These are phyloP conservation scores for Leptonema lineaticorne DNA, from an alignment of 1,140 invertebrate genomes.

Conservation along the genomic window DNA sequence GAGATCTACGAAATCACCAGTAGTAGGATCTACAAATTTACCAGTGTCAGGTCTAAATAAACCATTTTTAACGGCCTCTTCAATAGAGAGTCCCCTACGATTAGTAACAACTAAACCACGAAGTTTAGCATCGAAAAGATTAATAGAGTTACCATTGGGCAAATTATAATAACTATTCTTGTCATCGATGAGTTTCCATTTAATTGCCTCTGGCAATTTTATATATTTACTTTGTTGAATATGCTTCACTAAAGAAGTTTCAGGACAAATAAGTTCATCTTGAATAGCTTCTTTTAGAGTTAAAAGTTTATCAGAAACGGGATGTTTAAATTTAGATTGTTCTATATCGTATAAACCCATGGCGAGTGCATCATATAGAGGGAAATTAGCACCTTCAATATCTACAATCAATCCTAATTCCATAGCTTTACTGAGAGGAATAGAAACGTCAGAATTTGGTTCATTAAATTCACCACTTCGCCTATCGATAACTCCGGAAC, in stretches of 20 bases:
- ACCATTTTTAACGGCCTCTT: slow-evolving; percentile 74
- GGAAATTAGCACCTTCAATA: slow-evolving; percentile 78
- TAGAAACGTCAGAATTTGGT: slow-evolving; percentile 63
- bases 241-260: slow-evolving; percentile 77
- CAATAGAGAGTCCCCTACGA: slow-evolving; percentile 68
- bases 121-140: slow-evolving; percentile 70
- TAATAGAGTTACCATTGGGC: slow-evolving; percentile 62
- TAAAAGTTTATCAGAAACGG: slow-evolving; percentile 72
- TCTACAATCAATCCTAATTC: slow-evolving; percentile 78
- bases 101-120: slow-evolving; percentile 74
- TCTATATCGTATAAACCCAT: slow-evolving; percentile 79
- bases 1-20: slow-evolving; percentile 70
- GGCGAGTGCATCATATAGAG: slow-evolving; percentile 77
- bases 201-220: slow-evolving; percentile 73
- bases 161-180: slow-evolving; percentile 68
- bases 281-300: slow-evolving; percentile 78
- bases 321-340: slow-evolving; percentile 77
- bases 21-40: slow-evolving; percentile 74
- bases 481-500: slow-evolving; percentile 80
- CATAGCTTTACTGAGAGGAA: slow-evolving; percentile 72
- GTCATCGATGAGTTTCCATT: slow-evolving; percentile 72
- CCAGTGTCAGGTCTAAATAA: slow-evolving; percentile 77
- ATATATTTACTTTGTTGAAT: slow-evolving; percentile 69
- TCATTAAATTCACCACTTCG: slow-evolving; percentile 76
- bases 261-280: slow-evolving; percentile 79